Evolutionary conservation across 2,797 vertebrate species (phyloP).

Genomic region (Manis crassicaudata): DNA sequence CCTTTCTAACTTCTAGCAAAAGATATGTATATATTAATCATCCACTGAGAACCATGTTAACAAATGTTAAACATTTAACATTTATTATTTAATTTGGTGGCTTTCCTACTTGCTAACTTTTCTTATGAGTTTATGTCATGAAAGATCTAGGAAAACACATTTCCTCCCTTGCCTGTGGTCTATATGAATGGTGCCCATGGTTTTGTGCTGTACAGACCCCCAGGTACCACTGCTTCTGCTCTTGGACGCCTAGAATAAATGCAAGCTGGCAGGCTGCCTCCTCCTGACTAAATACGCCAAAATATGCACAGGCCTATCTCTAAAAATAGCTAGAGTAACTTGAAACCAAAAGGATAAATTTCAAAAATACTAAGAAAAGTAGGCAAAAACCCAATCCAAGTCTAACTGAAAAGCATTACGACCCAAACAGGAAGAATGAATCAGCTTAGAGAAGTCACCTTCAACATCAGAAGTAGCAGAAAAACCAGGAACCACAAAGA

Average conservation of each 20-base stretch:
- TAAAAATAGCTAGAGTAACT: neutral
- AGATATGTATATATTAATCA: neutral
- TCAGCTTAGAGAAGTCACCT: neutral
- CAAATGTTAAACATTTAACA: neutral
- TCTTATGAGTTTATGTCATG: neutral
- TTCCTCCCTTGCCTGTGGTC: neutral
- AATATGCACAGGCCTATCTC: neutral
- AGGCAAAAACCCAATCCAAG: neutral
- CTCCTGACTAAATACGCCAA: neutral
- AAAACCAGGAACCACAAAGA: slow-evolving; percentile 27
- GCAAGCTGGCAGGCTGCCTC: neutral
- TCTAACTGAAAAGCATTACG: neutral
- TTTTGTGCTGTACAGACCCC: no score
- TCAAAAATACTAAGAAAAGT: neutral
- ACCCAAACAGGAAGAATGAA: neutral
- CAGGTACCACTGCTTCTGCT: no score
- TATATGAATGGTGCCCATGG: neutral
- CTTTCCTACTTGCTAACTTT: neutral
- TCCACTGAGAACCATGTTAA: neutral
- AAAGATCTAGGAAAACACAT: neutral
- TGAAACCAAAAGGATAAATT: neutral
- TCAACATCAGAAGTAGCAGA: neutral
- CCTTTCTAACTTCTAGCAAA: neutral
- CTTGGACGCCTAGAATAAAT: neutral
- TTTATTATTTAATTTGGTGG: neutral